These are phyloP conservation scores for Anableps anableps DNA, from an alignment of 2,797 vertebrate species.

Conservation along the genomic window DNA sequence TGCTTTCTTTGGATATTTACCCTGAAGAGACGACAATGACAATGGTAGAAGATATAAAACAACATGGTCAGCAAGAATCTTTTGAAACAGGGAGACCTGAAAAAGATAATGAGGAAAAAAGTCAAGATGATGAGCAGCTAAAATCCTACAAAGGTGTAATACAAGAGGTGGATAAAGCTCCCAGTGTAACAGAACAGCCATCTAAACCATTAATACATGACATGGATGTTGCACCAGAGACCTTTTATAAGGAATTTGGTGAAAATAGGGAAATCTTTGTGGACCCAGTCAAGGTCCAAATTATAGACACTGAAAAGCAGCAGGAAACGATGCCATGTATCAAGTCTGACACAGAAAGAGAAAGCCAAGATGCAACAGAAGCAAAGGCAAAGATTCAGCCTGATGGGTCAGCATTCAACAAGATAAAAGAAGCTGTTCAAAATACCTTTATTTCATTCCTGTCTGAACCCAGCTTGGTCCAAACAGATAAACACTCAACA, in stretches of 20 bases:
- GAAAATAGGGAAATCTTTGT: not conserved
- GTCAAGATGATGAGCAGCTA: not conserved
- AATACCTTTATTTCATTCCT: slow-evolving; percentile 8
- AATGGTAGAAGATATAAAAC: not conserved
- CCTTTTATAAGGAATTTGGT: not conserved
- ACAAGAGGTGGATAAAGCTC: not conserved
- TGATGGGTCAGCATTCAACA: not conserved
- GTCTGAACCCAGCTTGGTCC: not conserved
- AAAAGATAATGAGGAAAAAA: not conserved
- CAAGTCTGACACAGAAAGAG: not conserved
- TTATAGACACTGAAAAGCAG: not conserved
- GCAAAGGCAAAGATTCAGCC: not conserved
- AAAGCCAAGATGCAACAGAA: not conserved
- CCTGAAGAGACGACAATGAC: not conserved
- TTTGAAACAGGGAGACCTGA: slow-evolving; percentile 11
- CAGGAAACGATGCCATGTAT: not conserved
- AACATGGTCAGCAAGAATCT: not conserved
- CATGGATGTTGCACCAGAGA: not conserved
- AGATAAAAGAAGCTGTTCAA: not conserved
- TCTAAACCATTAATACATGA: not conserved
- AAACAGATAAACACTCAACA: not conserved
- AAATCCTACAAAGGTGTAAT: not conserved
- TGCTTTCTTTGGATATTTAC: not conserved
- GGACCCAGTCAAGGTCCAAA: not conserved
- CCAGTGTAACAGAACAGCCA: not conserved